Evolutionary conservation across 1,140 invertebrate genomes (phyloP), one percentile per base, ranked within the genome.

Genomic region (Diabrotica virgifera): DNA sequence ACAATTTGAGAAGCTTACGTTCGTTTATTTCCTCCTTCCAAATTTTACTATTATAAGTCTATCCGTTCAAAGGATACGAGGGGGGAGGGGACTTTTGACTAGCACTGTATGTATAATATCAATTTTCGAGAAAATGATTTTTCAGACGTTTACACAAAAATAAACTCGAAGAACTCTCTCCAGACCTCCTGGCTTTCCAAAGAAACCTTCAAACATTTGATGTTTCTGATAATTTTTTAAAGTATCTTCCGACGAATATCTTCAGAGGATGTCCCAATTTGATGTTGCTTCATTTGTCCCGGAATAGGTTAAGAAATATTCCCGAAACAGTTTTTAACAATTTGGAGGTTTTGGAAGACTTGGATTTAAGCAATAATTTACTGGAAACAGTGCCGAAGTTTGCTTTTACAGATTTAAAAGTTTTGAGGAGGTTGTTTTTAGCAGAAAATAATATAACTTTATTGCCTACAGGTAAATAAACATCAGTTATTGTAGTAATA

Each of bases 61-160:
- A n/a, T n/a, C n/a, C n/a, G n/a, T n/a, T n/a, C n/a, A n/a, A n/a
- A n/a, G n/a, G n/a, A n/a, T n/a, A n/a, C n/a, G n/a, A n/a, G n/a
- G n/a, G n/a, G n/a, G n/a, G n/a, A n/a, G n/a, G n/a, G n/a, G n/a
- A n/a, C n/a, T n/a, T n/a, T n/a, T n/a, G n/a, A n/a, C n/a, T n/a
- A n/a, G n/a, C n/a, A n/a, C n/a, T n/a, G n/a, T 46, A 5, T 0
- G 3, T n/a, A 46, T 46, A 3, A n/a, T 10, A 0, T 46, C 8
- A 46, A 46, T 24, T 4, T 24, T 1, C 24, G 4, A 5, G 6
- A 46, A 5, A 46, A 10, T n/a, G 4, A 46, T 63, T 65, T 74
- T 80, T 52, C 75, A 89, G 88, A 52, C 84, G 88, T 64, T 75
- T 92, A n/a, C 89, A 90, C 74, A 86, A 87, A 71, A 92, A 92